Percentiles rank a stretch among this genome's conserved stretches.
Evolutionary conservation across 2,797 vertebrate genomes (phyloP).

Genomic region (Rhinoraja longicauda): DNA sequence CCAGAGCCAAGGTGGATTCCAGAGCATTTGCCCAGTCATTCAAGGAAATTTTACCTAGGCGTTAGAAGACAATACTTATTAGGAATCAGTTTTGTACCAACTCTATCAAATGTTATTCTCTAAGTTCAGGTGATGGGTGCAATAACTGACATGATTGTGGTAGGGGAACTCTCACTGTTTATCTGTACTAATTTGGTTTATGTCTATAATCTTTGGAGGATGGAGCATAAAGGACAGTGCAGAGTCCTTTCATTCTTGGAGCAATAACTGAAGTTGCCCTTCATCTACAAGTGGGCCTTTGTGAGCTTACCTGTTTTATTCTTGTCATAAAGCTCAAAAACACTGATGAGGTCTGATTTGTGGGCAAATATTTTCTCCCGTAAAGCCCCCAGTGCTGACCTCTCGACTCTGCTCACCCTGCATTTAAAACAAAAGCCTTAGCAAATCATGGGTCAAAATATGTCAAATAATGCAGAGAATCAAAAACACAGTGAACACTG

Average conservation of each 20-base stretch:
- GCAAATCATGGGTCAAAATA: background rate
- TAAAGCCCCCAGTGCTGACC: conserved; percentile 77
- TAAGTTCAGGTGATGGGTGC: background rate
- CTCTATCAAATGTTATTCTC: background rate
- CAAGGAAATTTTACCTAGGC: conserved; percentile 66
- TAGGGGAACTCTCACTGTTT: background rate
- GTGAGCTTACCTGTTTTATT: conserved; percentile 62
- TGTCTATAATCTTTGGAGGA: background rate
- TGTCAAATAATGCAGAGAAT: background rate
- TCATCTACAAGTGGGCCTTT: background rate
- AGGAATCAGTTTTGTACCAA: background rate
- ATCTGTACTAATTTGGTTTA: background rate
- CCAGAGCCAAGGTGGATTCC: conserved; percentile 70
- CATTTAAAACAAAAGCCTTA: conserved; percentile 30
- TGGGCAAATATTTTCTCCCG: conserved; percentile 77
- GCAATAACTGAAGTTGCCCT: background rate
- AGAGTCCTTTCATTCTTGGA: background rate
- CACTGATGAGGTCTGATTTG: conserved; percentile 71
- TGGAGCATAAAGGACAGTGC: background rate
- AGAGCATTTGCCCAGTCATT: conserved; percentile 74
- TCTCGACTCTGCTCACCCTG: conserved; percentile 79
- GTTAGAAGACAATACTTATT: conserved; percentile 18
- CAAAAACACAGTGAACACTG: too few relatives aligned
- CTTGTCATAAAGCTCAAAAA: conserved; percentile 67
- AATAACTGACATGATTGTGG: background rate